A percentile compares a stretch with the other conserved stretches of the same genome.
Evolutionary conservation across 1,140 invertebrate species (phyloP).

Genomic region (Bombyx mori): DNA sequence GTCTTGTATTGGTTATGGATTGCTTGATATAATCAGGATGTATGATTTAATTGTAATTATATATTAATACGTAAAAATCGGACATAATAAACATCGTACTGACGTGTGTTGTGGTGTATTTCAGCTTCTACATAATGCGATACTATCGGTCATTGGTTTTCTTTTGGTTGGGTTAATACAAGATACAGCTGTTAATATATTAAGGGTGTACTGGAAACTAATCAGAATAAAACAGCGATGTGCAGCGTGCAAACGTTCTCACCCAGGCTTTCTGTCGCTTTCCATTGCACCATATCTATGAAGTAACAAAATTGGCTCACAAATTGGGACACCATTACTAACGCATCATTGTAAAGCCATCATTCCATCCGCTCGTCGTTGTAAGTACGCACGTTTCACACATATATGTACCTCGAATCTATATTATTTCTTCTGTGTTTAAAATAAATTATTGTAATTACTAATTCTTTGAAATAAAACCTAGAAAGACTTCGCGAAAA

Average conservation of each 20-base stretch:
- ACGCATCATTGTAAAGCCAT: constrained; percentile 67
- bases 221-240: constrained; percentile 44
- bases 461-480: no score
- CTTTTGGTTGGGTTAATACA: constrained; percentile 73
- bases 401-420: constrained; percentile 24
- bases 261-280: constrained; percentile 63
- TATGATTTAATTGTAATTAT: no score
- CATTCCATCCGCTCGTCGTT: constrained; percentile 62
- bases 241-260: constrained; percentile 37
- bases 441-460: no score
- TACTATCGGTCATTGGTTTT: constrained; percentile 67
- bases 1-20: constrained; percentile 72
- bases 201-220: constrained; percentile 65
- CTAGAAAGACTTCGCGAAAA: no score
- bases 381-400: constrained; percentile 65
- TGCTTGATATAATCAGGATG: constrained; percentile 10
- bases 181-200: constrained; percentile 69
- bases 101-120: constrained; percentile 64
- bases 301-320: constrained; percentile 68
- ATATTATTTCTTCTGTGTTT: no score
- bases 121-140: constrained; percentile 68
- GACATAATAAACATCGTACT: constrained; percentile 19
- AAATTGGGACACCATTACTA: constrained; percentile 69
- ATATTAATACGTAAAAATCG: no score
- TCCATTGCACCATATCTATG: constrained; percentile 63